Conservation (phyloP, 2,888 invertebrate species). For the Trichogramma evanescens region DNA sequence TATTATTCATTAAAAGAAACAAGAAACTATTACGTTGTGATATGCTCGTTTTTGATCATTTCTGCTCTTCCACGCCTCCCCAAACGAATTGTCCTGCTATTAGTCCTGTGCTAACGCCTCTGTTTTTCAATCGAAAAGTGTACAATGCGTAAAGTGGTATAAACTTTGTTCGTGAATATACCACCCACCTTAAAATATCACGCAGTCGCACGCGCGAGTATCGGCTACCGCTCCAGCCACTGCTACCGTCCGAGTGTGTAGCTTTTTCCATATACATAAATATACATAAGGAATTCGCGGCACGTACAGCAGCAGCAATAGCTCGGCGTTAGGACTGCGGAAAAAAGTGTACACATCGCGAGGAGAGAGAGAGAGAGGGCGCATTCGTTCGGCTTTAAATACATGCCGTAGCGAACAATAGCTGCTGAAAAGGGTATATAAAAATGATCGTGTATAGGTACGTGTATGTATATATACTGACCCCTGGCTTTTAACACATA, state of each 20-base stretch:
- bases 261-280: too few relatives aligned
- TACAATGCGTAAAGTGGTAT: too few relatives aligned
- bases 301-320: conserved; percentile 29
- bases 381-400: background rate
- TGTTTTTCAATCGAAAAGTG: too few relatives aligned
- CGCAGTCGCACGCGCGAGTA: too few relatives aligned
- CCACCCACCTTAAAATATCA: too few relatives aligned
- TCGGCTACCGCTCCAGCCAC: too few relatives aligned
- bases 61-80: too few relatives aligned
- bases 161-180: too few relatives aligned
- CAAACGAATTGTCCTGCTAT: too few relatives aligned
- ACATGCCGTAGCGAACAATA: too few relatives aligned
- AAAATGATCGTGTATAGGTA: conserved; percentile 49
- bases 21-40: conserved; percentile 22
- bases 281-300: conserved; percentile 19
- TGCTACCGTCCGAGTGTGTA: too few relatives aligned
- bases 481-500: conserved; percentile 3
- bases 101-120: too few relatives aligned
- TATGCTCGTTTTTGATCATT: background rate
- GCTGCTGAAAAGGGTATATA: conserved; percentile 46
- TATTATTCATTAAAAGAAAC: conserved; percentile 45
- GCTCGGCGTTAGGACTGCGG: conserved; percentile 23
- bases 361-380: background rate
- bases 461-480: conserved; percentile 20
- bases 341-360: background rate